Conservation (phyloP, 2,797 vertebrate species). For the Myiotriccus ornatus region DNA sequence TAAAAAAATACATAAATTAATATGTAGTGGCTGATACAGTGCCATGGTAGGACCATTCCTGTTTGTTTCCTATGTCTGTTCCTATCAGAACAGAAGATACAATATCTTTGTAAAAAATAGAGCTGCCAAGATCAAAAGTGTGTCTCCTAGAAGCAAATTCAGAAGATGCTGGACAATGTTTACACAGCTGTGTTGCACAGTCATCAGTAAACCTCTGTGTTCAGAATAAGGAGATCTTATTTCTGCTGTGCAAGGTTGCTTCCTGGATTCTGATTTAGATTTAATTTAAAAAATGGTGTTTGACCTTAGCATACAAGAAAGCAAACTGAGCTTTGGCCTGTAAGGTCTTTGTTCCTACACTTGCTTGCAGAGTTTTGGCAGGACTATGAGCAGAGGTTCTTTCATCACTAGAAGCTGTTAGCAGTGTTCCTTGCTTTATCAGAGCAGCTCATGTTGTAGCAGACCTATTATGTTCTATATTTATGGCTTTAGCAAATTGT, state of each 20-base stretch:
- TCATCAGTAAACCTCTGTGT: not conserved
- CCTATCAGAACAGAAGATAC: not conserved
- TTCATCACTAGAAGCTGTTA: not conserved
- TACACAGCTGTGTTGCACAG: not conserved
- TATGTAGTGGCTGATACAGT: not conserved
- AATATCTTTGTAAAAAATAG: not conserved
- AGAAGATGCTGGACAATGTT: not conserved
- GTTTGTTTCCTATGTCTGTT: not conserved
- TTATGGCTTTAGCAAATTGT: not conserved
- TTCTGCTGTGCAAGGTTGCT: not conserved
- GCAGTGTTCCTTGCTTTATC: not conserved
- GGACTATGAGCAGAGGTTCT: not conserved
- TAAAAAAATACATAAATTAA: fast-evolving
- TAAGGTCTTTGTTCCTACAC: not conserved
- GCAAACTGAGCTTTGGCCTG: not conserved
- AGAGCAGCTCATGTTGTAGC: not conserved
- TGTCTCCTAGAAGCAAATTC: not conserved
- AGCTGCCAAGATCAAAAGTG: not conserved
- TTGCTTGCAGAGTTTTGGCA: not conserved
- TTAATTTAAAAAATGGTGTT: not conserved
- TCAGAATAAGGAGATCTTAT: not conserved
- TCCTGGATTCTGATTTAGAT: not conserved
- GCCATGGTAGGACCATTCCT: not conserved
- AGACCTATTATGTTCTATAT: not conserved
- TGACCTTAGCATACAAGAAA: not conserved